Evolutionary conservation across 2,888 invertebrate genomes (phyloP).

Genomic region (Leucania comma): DNA sequence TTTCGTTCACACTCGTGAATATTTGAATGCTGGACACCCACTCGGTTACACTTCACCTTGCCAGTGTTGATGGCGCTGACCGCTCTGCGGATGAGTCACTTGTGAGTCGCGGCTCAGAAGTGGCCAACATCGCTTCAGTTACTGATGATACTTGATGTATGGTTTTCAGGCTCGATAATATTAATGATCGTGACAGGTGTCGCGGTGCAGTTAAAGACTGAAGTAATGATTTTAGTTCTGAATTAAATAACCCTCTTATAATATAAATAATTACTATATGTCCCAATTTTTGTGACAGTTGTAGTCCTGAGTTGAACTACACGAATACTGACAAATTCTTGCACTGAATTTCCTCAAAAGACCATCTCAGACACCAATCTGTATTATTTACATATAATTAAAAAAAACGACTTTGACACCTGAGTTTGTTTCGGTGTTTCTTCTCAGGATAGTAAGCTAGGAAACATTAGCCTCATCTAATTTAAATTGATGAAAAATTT

Average conservation of each 20-base stretch:
- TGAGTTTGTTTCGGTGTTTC: too few relatives aligned
- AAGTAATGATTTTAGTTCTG: conserved; percentile 7
- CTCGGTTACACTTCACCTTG: conserved; percentile 89
- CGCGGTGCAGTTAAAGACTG: neutral
- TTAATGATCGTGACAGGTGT: conserved; percentile 45
- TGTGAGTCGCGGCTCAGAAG: conserved; percentile 64
- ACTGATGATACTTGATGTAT: conserved; percentile 69
- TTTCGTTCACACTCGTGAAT: conserved; percentile 88
- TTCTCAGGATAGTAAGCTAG: too few relatives aligned
- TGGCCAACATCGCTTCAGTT: conserved; percentile 62
- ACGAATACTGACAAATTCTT: too few relatives aligned
- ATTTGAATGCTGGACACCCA: conserved; percentile 87
- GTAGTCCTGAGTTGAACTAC: too few relatives aligned
- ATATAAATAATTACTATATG: neutral
- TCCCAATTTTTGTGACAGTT: too few relatives aligned
- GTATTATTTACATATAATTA: too few relatives aligned
- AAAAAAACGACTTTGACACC: too few relatives aligned
- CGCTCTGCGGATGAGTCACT: conserved; percentile 81
- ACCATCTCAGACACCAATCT: too few relatives aligned
- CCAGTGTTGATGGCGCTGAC: conserved; percentile 87
- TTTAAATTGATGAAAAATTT: too few relatives aligned
- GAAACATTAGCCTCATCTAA: too few relatives aligned
- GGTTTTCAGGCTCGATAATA: conserved; percentile 60
- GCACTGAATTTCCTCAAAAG: too few relatives aligned
- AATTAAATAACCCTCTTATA: neutral